Conservation (phyloP, 2,113 vertebrate species). For the Spizaetus ornatus region DNA sequence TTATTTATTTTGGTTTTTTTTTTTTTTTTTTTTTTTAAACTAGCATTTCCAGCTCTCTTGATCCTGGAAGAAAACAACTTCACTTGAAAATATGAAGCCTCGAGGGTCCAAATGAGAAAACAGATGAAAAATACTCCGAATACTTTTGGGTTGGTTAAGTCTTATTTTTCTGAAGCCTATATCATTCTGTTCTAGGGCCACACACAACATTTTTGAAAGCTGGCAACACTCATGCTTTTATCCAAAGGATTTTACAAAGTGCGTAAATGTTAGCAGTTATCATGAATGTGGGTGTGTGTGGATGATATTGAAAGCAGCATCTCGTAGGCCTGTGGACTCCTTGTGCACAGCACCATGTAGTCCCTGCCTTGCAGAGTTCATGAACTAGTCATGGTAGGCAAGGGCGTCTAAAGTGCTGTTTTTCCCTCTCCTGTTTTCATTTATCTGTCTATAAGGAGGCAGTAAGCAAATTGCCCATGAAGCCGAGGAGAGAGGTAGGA, state of each 20-base stretch:
- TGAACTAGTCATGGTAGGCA: neutral
- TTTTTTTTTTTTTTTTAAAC: constrained; percentile 26
- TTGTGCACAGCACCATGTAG: neutral
- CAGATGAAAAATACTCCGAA: constrained; percentile 48
- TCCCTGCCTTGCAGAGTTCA: neutral
- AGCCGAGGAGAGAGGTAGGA: neutral
- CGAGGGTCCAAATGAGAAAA: constrained; percentile 43
- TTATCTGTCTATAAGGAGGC: neutral
- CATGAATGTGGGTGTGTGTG: neutral
- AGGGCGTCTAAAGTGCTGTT: neutral
- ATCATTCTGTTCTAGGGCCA: constrained; percentile 42
- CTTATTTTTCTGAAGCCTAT: constrained; percentile 41
- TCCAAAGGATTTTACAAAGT: neutral
- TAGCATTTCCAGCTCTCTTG: constrained; percentile 52
- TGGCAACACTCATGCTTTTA: neutral
- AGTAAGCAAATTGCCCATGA: neutral
- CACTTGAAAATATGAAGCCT: constrained; percentile 60
- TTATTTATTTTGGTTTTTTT: constrained; percentile 32
- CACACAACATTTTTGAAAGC: constrained; percentile 45
- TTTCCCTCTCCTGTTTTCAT: neutral
- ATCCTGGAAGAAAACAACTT: constrained; percentile 63
- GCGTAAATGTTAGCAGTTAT: neutral
- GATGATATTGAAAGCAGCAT: neutral
- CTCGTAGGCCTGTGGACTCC: neutral
- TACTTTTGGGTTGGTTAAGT: constrained; percentile 43